Evolutionary conservation across 2,888 invertebrate genomes (phyloP).

Genomic region (Criorhina ranunculi): DNA sequence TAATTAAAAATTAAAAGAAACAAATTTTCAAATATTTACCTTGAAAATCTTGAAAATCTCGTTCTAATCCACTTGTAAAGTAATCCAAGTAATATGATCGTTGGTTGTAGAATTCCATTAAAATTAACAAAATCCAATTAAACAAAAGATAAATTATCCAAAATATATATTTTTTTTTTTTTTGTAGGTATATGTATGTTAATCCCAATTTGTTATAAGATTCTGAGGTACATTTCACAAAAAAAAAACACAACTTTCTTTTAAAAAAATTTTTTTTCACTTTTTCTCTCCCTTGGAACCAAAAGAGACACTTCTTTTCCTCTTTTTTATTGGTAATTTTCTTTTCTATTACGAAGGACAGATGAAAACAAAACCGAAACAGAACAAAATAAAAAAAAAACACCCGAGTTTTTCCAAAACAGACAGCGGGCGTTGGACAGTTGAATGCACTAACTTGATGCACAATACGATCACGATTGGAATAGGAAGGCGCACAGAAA

Average conservation of each 20-base stretch:
- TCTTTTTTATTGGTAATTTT: background rate
- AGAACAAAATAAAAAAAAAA: constrained; percentile 13
- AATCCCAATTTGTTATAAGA: constrained; percentile 1
- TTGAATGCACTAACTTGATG: constrained; percentile 71
- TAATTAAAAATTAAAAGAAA: background rate
- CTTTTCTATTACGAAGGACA: constrained; percentile 25
- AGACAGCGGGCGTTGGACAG: constrained; percentile 39
- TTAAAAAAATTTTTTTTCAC: constrained; percentile 1
- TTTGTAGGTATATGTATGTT: no score
- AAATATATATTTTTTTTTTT: background rate
- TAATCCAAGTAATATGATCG: constrained; percentile 48
- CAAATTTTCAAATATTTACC: constrained; percentile 47
- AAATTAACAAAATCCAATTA: constrained; percentile 32
- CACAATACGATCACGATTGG: constrained; percentile 64
- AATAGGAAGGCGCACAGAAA: constrained; percentile 27
- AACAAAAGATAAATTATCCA: constrained; percentile 9
- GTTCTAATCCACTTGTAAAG: constrained; percentile 69
- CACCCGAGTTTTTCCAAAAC: constrained; percentile 32
- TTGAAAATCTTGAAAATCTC: constrained; percentile 52
- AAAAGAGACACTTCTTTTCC: constrained; percentile 21
- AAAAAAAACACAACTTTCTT: constrained; percentile 15
- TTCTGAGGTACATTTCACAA: background rate
- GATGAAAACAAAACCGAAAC: constrained; percentile 23
- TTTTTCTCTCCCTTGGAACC: constrained; percentile 25
- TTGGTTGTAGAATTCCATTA: constrained; percentile 61